phyloP scores from a whole-genome alignment of 2,113 vertebrate genomes.

The Phocoena sinus region DNA sequence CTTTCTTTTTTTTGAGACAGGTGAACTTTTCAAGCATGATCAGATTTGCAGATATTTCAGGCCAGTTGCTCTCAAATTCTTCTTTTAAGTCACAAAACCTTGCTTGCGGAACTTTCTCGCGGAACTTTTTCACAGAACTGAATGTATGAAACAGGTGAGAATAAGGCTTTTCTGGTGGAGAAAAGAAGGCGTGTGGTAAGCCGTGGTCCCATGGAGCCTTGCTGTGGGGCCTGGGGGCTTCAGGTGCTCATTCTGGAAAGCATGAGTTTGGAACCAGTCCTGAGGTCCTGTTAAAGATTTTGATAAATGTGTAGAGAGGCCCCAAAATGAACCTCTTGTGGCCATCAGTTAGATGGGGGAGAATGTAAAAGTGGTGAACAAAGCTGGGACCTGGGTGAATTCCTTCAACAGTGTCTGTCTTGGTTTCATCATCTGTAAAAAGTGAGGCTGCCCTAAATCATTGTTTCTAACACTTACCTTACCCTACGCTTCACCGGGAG shows the following conservation, averaged over 20 bases:
- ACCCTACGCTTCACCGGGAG: neutral
- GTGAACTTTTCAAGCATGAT: conserved; percentile 11
- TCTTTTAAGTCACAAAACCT: neutral
- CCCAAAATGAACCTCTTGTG: neutral
- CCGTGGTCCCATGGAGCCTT: rapidly evolving
- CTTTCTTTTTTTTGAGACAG: neutral
- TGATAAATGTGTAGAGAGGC: neutral
- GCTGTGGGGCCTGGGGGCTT: too few relatives aligned
- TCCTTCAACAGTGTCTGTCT: neutral
- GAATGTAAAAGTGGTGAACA: neutral
- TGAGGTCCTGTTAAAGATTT: neutral
- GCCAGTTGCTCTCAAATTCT: neutral
- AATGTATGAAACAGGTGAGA: neutral
- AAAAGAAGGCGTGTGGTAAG: neutral
- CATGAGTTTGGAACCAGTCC: neutral
- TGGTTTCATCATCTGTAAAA: neutral
- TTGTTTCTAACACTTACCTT: neutral
- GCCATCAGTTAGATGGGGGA: neutral
- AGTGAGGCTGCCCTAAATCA: neutral
- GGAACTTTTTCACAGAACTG: neutral
- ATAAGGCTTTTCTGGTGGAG: neutral
- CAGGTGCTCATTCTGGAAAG: neutral
- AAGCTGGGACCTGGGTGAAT: neutral
- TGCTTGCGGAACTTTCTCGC: neutral
- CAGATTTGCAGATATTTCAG: neutral